These are phyloP conservation scores for Cebus imitator DNA, from an alignment of 2,113 vertebrate genomes.

Conservation along the genomic window DNA sequence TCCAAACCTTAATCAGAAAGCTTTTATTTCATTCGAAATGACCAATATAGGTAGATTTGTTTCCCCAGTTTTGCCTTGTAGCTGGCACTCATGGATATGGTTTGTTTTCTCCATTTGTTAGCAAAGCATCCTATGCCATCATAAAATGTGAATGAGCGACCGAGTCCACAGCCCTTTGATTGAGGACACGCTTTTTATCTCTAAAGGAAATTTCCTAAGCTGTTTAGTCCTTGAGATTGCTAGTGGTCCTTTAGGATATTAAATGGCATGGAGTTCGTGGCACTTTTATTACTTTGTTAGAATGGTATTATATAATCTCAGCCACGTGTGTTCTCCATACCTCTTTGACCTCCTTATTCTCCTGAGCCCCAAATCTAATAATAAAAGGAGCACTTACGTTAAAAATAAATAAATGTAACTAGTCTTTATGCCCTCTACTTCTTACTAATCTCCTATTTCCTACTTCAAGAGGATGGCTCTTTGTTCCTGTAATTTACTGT, in stretches of 20 bases:
- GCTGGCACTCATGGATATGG: not conserved
- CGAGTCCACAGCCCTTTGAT: not conserved
- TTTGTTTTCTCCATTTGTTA: not conserved
- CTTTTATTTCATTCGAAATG: not conserved
- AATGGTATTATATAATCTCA: slow-evolving; percentile 31
- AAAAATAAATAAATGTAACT: slow-evolving; percentile 61
- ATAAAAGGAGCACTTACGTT: slow-evolving; percentile 27
- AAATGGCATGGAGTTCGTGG: slow-evolving; percentile 25
- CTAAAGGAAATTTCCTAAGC: not conserved
- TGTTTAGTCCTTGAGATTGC: not conserved
- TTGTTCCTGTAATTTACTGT: slow-evolving; percentile 31
- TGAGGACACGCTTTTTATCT: not conserved
- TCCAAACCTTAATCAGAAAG: not conserved
- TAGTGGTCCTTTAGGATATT: not conserved
- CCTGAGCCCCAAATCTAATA: slow-evolving; percentile 28
- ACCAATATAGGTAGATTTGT: not conserved
- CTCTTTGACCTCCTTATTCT: slow-evolving; percentile 46
- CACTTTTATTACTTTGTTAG: not conserved
- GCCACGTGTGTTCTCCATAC: not conserved
- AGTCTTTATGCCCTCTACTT: not conserved
- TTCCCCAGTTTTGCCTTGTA: not conserved
- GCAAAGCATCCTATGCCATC: not conserved
- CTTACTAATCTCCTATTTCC: slow-evolving; percentile 14
- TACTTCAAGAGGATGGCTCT: not conserved
- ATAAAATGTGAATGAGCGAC: not conserved